Evolutionary conservation across 2,797 vertebrate genomes (phyloP).

Genomic region (Ataeniobius toweri): DNA sequence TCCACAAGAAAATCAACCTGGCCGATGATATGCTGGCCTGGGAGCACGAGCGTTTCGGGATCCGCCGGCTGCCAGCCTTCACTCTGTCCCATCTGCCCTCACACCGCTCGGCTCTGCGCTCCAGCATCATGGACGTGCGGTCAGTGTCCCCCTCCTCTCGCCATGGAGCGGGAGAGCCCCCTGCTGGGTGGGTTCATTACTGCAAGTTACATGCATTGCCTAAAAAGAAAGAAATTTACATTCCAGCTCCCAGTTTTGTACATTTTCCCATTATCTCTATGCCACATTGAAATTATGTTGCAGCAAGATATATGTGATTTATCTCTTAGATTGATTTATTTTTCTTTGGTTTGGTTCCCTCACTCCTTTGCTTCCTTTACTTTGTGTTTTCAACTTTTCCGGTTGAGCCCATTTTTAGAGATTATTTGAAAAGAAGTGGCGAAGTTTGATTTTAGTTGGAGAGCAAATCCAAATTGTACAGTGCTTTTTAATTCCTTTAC

Average conservation of each 20-base stretch:
- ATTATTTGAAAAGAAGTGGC: no score
- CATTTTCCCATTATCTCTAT: not conserved
- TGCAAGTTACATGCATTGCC: conserved; percentile 58
- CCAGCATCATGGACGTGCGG: conserved; percentile 98
- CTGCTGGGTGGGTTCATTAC: conserved; percentile 81
- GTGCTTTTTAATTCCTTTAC: no score
- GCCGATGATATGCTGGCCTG: conserved; percentile 96
- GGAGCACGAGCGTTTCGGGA: conserved; percentile 98
- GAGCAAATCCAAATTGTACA: not conserved
- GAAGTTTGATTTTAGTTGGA: no score
- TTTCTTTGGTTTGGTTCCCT: not conserved
- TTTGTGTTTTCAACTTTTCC: no score
- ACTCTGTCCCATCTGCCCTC: conserved; percentile 94
- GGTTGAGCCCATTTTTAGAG: no score
- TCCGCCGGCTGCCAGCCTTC: conserved; percentile 94
- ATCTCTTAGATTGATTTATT: not conserved
- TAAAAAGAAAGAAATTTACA: conserved; percentile 11
- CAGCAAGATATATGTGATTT: not conserved
- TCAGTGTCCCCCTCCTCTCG: conserved; percentile 82
- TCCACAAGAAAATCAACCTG: conserved; percentile 99
- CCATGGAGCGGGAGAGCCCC: conserved; percentile 79
- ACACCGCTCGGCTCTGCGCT: conserved; percentile 88
- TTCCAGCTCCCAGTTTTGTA: not conserved
- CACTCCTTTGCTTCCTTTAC: not conserved
- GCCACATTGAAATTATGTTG: not conserved